A percentile compares a stretch with the other conserved stretches of the same genome.
phyloP scores from a whole-genome alignment of 2,797 vertebrate genomes.

The Myripristis murdjan region DNA sequence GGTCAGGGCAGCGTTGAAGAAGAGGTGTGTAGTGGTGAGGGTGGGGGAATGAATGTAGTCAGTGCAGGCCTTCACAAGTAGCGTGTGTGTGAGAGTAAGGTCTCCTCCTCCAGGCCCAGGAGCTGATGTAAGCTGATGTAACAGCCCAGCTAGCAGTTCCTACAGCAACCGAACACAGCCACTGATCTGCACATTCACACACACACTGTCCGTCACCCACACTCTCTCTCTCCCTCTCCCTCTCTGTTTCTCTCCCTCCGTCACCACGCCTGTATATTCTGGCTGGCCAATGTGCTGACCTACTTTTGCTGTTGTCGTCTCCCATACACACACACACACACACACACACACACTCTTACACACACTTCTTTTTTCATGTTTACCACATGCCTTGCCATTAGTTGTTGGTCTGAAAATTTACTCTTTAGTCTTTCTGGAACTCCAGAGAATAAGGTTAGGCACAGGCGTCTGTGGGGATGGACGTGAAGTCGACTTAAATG shows the following conservation, averaged over 20 bases:
- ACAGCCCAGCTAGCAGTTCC: conserved; percentile 75
- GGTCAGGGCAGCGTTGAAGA: conserved; percentile 4
- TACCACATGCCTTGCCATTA: conserved; percentile 70
- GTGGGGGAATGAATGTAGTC: conserved; percentile 16
- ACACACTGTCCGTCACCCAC: conserved; percentile 47
- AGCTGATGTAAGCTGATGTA: conserved; percentile 73
- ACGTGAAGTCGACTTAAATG: too few relatives aligned
- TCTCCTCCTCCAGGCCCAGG: conserved; percentile 8
- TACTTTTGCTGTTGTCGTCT: conserved; percentile 80
- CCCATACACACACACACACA: conserved; percentile 33
- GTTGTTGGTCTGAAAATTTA: conserved; percentile 45
- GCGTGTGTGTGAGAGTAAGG: conserved; percentile 44
- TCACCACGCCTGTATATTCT: conserved; percentile 78
- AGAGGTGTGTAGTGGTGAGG: neutral
- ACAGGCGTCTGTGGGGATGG: neutral
- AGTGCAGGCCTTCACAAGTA: conserved; percentile 6
- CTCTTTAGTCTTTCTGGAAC: conserved; percentile 28
- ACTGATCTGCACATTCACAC: conserved; percentile 69
- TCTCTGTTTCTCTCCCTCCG: conserved; percentile 24
- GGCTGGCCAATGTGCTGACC: conserved; percentile 80
- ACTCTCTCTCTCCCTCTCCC: conserved; percentile 20
- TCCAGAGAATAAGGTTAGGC: conserved; percentile 42
- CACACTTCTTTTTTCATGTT: conserved; percentile 54
- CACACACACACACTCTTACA: conserved; percentile 27
- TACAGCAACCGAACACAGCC: conserved; percentile 74